Base-by-base conservation (phyloP, 2,113 vertebrate species). In the Rhinoptilus africanus region DNA sequence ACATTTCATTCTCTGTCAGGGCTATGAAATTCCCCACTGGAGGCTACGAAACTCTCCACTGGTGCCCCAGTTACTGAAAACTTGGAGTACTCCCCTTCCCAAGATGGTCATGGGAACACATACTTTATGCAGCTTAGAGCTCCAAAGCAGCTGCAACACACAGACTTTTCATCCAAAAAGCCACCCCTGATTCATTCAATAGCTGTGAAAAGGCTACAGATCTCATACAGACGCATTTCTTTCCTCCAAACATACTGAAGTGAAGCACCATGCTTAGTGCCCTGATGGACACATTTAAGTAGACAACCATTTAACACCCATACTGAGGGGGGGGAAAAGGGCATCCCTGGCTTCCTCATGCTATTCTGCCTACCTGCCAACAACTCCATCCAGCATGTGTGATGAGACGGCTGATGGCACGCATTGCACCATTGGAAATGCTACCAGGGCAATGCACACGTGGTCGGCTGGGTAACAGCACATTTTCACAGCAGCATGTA, bases 81-180 rank as follows among this genome's bases (percentile, higher is more conserved):
- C 37, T 56, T 39, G 28, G 22, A 73, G 45, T 3, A 4, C 4
- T 82, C 24, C 23, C 14, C 7, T 66, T 85, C 66, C 39, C 62
- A 72, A 2, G 1, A 9, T 20, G 69, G 28, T 27, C 16, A 30
- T 5, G 11, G 63, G 48, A 90, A 79, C 14, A 56, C 0, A 0
- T 16, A 53, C 15, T 78, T 89, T 43, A 88, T 8, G 27, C 14
- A 51, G 16, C 24, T 37, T 9, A 4, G 41, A 78, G n/a, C 20
- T 85, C 37, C 14, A 2, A 82, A 75, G 57, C 50, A 84, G 32
- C 26, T 77, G 60, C 39, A 68, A 78, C 51, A 83, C 48, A 51
- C 2, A 24, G n/a, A 27, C 23, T 80, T 39, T 57, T 32, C 23
- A 76, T 39, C 30, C 27, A 37, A 64, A 92, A 89, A 60, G 32